These are phyloP conservation scores for Tyrannus savana DNA, from an alignment of 2,113 vertebrate genomes.

Conservation along the genomic window DNA sequence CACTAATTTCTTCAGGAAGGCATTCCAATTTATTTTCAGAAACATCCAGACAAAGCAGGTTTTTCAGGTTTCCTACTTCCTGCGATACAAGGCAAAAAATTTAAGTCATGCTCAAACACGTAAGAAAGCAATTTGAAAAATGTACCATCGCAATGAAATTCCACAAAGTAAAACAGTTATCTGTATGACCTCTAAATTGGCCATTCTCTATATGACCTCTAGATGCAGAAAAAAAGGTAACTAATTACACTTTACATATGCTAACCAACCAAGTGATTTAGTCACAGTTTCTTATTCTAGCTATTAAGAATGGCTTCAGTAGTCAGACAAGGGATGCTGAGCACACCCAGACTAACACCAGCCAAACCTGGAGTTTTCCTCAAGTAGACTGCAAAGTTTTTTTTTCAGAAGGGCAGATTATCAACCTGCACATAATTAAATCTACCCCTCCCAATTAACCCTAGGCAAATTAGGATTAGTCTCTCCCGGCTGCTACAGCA, in stretches of 20 bases:
- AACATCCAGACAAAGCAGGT: conserved; percentile 92
- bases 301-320: neutral
- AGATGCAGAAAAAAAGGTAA: neutral
- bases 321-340: neutral
- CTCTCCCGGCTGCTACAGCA: conserved; percentile 25
- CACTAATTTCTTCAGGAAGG: conserved; percentile 92
- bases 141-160: neutral
- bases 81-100: conserved; percentile 59
- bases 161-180: neutral
- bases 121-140: conserved; percentile 16
- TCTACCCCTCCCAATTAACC: conserved; percentile 45
- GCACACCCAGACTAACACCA: conserved; percentile 3
- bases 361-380: neutral
- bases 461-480: conserved; percentile 32
- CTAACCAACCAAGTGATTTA: neutral
- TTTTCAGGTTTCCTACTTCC: conserved; percentile 94
- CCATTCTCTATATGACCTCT: neutral
- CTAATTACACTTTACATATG: neutral
- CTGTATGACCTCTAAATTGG: neutral
- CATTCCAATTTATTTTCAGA: conserved; percentile 96
- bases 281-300: neutral
- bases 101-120: conserved; percentile 31
- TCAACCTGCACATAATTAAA: conserved; percentile 32
- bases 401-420: conserved; percentile 42
- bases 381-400: neutral